Evolutionary conservation across 2,797 vertebrate species (phyloP), one percentile per base, ranked within the genome.

Genomic region (Sebastes baramenuke): DNA sequence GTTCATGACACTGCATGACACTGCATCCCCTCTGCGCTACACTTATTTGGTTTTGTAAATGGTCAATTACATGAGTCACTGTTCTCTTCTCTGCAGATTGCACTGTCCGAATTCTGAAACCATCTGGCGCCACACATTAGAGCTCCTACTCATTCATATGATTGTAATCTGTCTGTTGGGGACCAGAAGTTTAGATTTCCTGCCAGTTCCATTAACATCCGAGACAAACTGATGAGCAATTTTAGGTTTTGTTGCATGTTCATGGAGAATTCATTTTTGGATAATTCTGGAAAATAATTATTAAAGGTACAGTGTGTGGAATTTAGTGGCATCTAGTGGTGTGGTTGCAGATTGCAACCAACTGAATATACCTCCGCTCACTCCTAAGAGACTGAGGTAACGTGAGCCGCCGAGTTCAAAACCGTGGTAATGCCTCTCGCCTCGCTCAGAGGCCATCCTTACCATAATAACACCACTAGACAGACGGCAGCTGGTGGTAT

Each of bases 1-100:
- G 60, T 70, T 73, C 59, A 46, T 18, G 42, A 13, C n/a, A 38
- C 30, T 13, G 25, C 36, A 54, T 34, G 24, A 36, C 1, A 1
- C 58, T 30, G 36, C 10, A 1, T 32, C 68, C 18, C 27, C 6
- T 42, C 29, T 60, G 58, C 7, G 58, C 67, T 55, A 29, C 56
- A 34, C 12, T 75, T 64, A 59, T 54, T 75, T 58, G 64, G 36
- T 30, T 72, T 49, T 29, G n/a, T 27, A 76, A 77, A 76, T 64
- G 34, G 29, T 60, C 36, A 58, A 42, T 75, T 52, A 25, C 29
- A 82, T 7, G 9, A 27, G 56, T 67, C 16, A 25, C 29, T 20
- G 32, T 20, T 56, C 60, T 36, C 22, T 8, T 24, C 60, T 71
- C 20, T 69, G 30, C 65, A 71, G 10, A 56, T 36, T 24, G 14